Conservation (phyloP, 2,113 vertebrate species). For the Chaetorhynchus papuensis region DNA sequence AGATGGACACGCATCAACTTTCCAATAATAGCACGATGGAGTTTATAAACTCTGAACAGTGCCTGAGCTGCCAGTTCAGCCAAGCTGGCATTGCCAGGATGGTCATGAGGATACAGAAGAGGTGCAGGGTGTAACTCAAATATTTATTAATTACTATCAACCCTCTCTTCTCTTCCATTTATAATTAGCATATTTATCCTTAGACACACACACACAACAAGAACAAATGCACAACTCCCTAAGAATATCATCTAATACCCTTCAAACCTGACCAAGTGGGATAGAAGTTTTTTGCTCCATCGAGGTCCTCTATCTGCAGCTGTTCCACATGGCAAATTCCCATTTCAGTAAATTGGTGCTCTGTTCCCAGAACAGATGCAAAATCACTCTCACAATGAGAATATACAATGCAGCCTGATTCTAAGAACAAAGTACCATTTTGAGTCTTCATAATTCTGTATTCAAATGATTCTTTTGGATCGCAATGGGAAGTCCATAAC, state of each 20-base stretch:
- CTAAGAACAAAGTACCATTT: slow-evolving; percentile 4
- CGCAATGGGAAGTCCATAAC: slow-evolving; percentile 1
- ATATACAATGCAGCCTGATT: slow-evolving; percentile 26
- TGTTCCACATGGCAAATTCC: slow-evolving; percentile 20
- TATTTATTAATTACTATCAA: background rate
- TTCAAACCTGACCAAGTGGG: background rate
- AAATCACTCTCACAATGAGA: slow-evolving; percentile 15
- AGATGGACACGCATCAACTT: fast-evolving
- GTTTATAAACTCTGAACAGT: background rate
- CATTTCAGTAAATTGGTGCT: slow-evolving; percentile 2
- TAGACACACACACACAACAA: background rate
- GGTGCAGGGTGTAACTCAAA: background rate
- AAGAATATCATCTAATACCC: background rate
- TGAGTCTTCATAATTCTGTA: background rate
- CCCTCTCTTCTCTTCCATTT: background rate
- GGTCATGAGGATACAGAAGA: background rate
- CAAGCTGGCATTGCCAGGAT: background rate
- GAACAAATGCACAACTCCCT: background rate
- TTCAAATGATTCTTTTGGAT: background rate
- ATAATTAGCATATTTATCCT: background rate
- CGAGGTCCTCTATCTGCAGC: slow-evolving; percentile 7
- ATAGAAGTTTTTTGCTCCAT: background rate
- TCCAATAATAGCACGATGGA: fast-evolving
- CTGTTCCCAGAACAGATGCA: slow-evolving; percentile 28
- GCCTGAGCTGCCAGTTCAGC: background rate